Base-by-base conservation (phyloP, 2,888 invertebrate species). In the Stegophylla sp. region DNA sequence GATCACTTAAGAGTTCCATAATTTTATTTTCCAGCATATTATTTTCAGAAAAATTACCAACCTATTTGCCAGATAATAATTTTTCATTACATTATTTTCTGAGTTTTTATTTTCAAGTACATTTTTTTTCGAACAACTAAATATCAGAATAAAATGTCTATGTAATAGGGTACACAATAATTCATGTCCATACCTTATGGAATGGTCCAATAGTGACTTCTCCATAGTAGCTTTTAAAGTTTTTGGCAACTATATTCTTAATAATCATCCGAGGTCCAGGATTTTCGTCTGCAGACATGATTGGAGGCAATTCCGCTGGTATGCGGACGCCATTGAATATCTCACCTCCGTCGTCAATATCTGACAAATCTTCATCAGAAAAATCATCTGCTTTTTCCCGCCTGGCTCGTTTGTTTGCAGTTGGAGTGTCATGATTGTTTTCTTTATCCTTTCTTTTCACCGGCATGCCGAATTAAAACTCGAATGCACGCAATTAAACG, bases 211-310 rank as follows among this genome's bases (percentile, higher is more conserved):
- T 88, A 2, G 88, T 87, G 85, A 94, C 91, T 56, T 90, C 89
- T 0, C 94, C 94, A 45, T 94, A 96, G 85, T 98, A 99, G 85
- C 98, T 98, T 87, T 99, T 99, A 86, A 99, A 99, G 87, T 98
- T 96, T 73, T 92, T 90, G 86, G 96, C 97, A 0, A 92, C 92
- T 84, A 99, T 98, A 84, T 94, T 91, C 1, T 92, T 92, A 76
- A 99, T 98, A 82, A 99, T 92, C 63, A 99, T 88, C 23, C 98
- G 90, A 0, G 96, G 93, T 0, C 94, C 72, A 4, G 81, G 95
- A 61, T 89, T 91, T 13, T 90, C 88, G 84, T 94, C 93, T 83
- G 92, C 90, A 2, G 92, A 91, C 75, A 91, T 90, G 3, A 86
- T 86, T 10, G 87, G 86, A 3, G 87, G 88, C 2, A 92, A 89